phyloP scores from a whole-genome alignment of 2,113 vertebrate genomes.

The Rhynchomys soricoides region DNA sequence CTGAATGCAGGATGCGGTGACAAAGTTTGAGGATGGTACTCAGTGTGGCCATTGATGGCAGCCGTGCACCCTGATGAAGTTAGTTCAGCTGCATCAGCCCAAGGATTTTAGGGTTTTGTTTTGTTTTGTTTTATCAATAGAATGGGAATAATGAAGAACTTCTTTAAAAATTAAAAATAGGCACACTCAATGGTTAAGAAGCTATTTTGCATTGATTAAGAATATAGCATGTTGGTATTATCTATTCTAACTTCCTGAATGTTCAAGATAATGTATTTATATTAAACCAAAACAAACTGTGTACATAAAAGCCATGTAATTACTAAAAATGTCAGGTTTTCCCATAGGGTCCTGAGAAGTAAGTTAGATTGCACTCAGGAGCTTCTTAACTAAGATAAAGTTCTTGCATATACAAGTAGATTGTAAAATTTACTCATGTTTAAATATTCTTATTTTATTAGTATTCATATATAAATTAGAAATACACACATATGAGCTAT shows the following conservation, averaged over 20 bases:
- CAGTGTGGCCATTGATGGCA: not conserved
- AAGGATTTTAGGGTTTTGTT: not conserved
- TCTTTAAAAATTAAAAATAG: slow-evolving; percentile 23
- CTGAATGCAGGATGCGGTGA: not conserved
- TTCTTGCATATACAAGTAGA: not conserved
- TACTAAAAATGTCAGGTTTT: not conserved
- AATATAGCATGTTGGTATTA: not conserved
- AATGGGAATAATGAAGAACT: not conserved
- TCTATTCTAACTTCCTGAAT: not conserved
- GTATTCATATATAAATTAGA: not conserved
- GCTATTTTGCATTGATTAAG: not conserved
- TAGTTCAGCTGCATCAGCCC: not conserved
- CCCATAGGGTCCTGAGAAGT: not conserved
- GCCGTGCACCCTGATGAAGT: not conserved
- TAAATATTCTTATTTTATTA: not conserved
- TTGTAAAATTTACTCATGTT: not conserved
- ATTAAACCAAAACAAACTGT: not conserved
- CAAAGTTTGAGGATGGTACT: not conserved
- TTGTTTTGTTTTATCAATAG: not conserved
- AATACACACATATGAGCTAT: not conserved
- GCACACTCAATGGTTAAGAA: not conserved
- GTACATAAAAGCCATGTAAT: not conserved
- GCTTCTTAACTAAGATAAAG: not conserved
- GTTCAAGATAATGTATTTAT: not conserved
- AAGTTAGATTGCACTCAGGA: not conserved